These are phyloP conservation scores for Poecilia wingei DNA, from an alignment of 2,797 vertebrate genomes.

Conservation along the genomic window DNA sequence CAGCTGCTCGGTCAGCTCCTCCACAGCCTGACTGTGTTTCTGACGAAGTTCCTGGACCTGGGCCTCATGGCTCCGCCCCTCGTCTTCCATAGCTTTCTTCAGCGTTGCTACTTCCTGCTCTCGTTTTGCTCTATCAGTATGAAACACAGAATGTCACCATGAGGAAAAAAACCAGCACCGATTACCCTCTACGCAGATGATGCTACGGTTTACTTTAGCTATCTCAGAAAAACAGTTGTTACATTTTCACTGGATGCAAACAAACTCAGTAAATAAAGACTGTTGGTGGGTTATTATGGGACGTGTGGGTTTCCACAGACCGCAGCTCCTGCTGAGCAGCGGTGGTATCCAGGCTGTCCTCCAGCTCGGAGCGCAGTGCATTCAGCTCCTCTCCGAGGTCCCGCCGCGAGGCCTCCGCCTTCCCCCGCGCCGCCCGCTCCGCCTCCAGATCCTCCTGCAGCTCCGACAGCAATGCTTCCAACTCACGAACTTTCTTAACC, in stretches of 20 bases:
- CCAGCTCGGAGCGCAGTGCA: conserved; percentile 91
- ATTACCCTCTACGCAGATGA: conserved; percentile 19
- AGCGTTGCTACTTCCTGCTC: conserved; percentile 93
- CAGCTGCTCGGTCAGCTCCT: conserved; percentile 92
- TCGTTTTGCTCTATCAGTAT: conserved; percentile 84
- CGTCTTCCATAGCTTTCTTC: conserved; percentile 92
- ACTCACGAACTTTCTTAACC: conserved; percentile 91
- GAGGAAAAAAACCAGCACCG: accelerated
- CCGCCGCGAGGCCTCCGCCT: conserved; percentile 91
- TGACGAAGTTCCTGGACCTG: conserved; percentile 95
- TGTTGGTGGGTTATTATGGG: not conserved
- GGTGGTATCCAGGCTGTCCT: conserved; percentile 95
- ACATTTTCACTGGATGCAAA: not conserved
- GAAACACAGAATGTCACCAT: not conserved
- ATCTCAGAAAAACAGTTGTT: not conserved
- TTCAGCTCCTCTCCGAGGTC: conserved; percentile 94
- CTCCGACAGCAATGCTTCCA: conserved; percentile 90
- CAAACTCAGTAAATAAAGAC: not conserved
- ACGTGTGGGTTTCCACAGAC: conserved; percentile 55
- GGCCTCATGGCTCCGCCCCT: conserved; percentile 88
- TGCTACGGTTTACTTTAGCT: not conserved
- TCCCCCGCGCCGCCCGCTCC: conserved; percentile 86
- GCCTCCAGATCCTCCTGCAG: conserved; percentile 94
- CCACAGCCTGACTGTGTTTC: conserved; percentile 90
- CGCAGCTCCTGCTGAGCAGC: conserved; percentile 94